Conservation (phyloP, 2,797 vertebrate species). For the Anolis apletophallus region DNA sequence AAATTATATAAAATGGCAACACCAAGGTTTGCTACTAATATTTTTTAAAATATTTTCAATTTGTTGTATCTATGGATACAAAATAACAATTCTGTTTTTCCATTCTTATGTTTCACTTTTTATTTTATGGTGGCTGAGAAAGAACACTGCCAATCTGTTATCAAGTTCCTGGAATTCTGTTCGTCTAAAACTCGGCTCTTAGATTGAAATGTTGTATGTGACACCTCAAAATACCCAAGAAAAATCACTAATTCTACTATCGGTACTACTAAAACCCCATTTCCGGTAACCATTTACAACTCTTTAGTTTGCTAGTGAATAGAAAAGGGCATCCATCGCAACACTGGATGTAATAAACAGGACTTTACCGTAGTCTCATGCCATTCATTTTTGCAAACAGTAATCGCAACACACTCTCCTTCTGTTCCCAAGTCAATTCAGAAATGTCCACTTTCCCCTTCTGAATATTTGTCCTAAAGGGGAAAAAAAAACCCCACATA, state of each 20-base stretch:
- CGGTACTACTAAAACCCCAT: not conserved
- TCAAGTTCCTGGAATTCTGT: not conserved
- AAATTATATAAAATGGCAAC: no score
- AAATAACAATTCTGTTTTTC: not conserved
- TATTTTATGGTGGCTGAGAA: not conserved
- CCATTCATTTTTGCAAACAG: slow-evolving; percentile 93
- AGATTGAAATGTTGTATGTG: no score
- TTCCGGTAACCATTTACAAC: not conserved
- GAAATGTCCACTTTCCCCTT: slow-evolving; percentile 82
- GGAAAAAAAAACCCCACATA: not conserved
- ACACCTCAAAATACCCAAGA: no score
- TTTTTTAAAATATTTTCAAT: no score
- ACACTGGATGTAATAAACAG: slow-evolving; percentile 31
- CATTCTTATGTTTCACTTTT: not conserved
- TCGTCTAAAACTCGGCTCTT: no score
- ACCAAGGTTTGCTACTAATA: no score
- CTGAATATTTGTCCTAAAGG: slow-evolving; percentile 80
- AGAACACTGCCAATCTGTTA: not conserved
- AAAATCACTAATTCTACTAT: no score
- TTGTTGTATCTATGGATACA: no score
- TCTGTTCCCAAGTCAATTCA: slow-evolving; percentile 93
- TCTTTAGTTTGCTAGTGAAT: not conserved
- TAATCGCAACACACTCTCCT: slow-evolving; percentile 86
- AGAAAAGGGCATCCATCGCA: not conserved
- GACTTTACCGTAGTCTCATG: slow-evolving; percentile 77